These are phyloP conservation scores for Lamellibrachia columna DNA, from an alignment of 2,888 invertebrate species.

Conservation along the genomic window DNA sequence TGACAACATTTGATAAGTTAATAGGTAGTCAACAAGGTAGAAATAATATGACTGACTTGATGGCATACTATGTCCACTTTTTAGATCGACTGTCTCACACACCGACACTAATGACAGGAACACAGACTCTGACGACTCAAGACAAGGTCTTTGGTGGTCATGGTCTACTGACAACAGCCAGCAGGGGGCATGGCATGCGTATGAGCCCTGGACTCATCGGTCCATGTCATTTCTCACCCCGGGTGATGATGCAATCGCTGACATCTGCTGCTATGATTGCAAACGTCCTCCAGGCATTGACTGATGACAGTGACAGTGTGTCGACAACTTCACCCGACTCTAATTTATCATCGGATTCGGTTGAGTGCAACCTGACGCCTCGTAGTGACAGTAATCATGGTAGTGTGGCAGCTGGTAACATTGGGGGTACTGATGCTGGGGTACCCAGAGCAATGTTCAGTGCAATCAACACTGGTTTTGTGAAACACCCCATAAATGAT, in stretches of 20 bases:
- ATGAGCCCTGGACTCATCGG: not conserved
- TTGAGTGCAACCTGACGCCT: not conserved
- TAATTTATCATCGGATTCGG: not conserved
- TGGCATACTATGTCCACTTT: not conserved
- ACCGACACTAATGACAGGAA: not conserved
- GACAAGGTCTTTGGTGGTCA: not conserved
- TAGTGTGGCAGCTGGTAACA: not conserved
- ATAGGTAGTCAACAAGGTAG: not conserved
- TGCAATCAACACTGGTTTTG: not conserved
- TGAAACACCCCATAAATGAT: not conserved
- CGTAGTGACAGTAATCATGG: not conserved
- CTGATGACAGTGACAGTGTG: slow-evolving; percentile 5
- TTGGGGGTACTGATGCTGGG: not conserved
- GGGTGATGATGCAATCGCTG: not conserved
- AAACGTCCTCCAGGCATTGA: slow-evolving; percentile 1
- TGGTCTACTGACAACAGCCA: not conserved
- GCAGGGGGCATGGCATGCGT: not conserved
- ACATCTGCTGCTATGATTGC: not conserved
- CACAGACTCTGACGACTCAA: not conserved
- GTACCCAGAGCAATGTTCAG: not conserved
- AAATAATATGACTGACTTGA: not conserved
- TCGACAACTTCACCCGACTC: not conserved
- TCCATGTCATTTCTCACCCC: not conserved
- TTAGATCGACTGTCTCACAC: not conserved
- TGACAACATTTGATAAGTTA: not conserved